phyloP scores from a whole-genome alignment of 2,888 invertebrate species.

The Trachelus stipa region DNA sequence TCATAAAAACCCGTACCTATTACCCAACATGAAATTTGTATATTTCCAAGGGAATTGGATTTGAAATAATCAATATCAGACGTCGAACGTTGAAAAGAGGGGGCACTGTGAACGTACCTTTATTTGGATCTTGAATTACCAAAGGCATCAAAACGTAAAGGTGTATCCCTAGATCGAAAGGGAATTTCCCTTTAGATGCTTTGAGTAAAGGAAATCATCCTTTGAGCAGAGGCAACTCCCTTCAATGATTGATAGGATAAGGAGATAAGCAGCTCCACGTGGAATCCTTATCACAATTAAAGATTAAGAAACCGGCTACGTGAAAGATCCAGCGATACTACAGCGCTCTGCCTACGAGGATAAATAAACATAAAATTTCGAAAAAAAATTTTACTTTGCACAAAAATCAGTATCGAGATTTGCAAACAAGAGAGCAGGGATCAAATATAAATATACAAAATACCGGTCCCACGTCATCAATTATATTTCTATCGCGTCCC shows the following conservation, averaged over 20 bases:
- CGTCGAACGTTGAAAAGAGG: not conserved
- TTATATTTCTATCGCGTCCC: too few species aligned
- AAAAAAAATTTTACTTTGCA: not conserved
- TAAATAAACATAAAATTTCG: not conserved
- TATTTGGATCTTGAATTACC: not conserved
- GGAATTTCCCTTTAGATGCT: not conserved
- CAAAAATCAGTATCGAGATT: not conserved
- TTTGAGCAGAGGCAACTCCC: not conserved
- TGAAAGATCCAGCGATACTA: not conserved
- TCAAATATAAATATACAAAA: not conserved
- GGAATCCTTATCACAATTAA: not conserved
- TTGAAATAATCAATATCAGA: not conserved
- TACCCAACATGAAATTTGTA: too few species aligned
- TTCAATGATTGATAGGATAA: not conserved
- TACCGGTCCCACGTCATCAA: not conserved
- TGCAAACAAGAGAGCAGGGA: not conserved
- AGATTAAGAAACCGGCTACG: not conserved
- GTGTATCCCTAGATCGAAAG: not conserved
- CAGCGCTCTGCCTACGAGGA: not conserved
- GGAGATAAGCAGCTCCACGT: not conserved
- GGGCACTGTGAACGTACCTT: not conserved
- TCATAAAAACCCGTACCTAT: too few species aligned
- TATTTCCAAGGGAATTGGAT: too few species aligned
- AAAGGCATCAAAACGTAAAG: not conserved
- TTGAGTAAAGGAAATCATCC: not conserved